Conservation (phyloP, 2,113 vertebrate species). For the Herpetotheres cachinnans region DNA sequence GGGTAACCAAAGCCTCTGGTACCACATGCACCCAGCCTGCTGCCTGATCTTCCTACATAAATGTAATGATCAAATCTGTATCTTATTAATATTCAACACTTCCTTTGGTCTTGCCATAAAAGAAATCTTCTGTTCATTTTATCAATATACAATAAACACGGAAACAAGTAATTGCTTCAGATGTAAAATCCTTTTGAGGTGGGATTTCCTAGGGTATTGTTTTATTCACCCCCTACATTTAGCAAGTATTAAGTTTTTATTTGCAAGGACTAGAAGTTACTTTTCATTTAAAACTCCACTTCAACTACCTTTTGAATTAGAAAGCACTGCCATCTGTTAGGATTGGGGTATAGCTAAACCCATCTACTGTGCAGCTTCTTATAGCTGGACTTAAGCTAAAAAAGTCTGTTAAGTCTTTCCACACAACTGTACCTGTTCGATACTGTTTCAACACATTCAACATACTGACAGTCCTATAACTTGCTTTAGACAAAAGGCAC, state of each 20-base stretch:
- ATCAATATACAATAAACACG: neutral
- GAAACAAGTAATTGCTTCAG: neutral
- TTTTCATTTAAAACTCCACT: neutral
- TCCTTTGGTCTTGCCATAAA: neutral
- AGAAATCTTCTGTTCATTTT: neutral
- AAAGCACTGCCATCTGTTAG: neutral
- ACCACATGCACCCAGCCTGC: neutral
- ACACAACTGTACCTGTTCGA: accelerated
- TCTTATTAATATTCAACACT: neutral
- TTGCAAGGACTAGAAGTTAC: neutral
- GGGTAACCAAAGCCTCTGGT: neutral
- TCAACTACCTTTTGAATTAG: neutral
- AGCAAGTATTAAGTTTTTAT: neutral
- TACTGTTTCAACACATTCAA: neutral
- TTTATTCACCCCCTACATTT: neutral
- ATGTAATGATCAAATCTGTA: neutral
- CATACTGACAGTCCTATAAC: neutral
- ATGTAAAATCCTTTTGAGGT: neutral
- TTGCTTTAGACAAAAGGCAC: neutral
- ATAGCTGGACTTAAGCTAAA: neutral
- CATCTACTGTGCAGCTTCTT: neutral
- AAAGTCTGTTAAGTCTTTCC: neutral
- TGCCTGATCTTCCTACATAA: neutral
- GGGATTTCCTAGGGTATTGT: neutral
- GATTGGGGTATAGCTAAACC: neutral